Evolutionary conservation across 2,797 vertebrate species (phyloP).

Genomic region (Microctenopoma steveboyesi): DNA sequence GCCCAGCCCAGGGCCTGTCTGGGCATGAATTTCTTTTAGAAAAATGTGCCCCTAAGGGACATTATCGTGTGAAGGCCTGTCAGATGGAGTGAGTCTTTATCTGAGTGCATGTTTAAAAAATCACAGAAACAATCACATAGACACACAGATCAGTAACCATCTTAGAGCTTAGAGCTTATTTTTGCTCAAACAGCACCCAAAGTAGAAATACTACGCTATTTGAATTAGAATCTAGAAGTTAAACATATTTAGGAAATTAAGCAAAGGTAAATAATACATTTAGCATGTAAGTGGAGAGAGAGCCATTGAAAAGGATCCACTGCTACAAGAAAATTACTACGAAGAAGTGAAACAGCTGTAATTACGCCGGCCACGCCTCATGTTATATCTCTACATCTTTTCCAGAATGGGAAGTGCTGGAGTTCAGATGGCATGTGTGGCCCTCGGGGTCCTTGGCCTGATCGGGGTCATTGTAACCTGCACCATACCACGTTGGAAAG

Average conservation of each 20-base stretch:
- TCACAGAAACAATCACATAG: not conserved
- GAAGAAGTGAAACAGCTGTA: not conserved
- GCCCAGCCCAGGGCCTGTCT: slow-evolving; percentile 46
- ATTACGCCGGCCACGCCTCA: not conserved
- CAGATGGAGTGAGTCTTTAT: slow-evolving; percentile 10
- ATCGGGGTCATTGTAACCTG: slow-evolving; percentile 79
- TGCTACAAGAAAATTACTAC: too few species aligned
- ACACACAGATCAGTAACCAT: not conserved
- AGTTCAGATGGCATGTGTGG: slow-evolving; percentile 79
- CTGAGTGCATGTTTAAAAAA: slow-evolving; percentile 13
- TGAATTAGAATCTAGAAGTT: not conserved
- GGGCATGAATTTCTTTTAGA: slow-evolving; percentile 57
- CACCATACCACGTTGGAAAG: slow-evolving; percentile 79
- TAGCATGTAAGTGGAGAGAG: not conserved
- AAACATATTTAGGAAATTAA: not conserved
- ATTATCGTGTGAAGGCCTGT: slow-evolving; percentile 56
- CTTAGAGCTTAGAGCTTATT: not conserved
- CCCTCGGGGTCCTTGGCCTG: slow-evolving; percentile 78
- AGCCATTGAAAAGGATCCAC: not conserved
- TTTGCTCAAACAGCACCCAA: not conserved
- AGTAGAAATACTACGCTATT: not conserved
- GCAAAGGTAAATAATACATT: not conserved
- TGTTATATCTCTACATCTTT: not conserved
- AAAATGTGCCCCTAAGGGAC: slow-evolving; percentile 48
- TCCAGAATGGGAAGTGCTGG: slow-evolving; percentile 79